Base-by-base conservation (phyloP, 2,888 invertebrate species). In the Acholoe squamosa region DNA sequence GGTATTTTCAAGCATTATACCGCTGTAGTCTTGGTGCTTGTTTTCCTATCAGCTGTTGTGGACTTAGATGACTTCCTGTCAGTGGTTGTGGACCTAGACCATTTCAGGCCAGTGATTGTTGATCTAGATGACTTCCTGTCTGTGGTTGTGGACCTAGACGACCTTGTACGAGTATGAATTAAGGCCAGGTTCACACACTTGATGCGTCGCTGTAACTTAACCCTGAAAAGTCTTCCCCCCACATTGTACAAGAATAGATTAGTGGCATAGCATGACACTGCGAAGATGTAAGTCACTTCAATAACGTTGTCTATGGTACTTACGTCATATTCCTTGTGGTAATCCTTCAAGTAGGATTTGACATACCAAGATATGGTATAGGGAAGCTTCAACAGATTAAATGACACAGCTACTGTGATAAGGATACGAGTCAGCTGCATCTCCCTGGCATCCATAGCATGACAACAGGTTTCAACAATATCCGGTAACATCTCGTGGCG, bases 241-340 rank as follows among this genome's bases (percentile, higher is more conserved):
- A 86, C n/a, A 22, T 54, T 86, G 54, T 86, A 86, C 25, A 86
- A 31, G 28, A 86, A 86, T n/a, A 86, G 19, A 28, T 86, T 86
- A 0, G 56, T 86, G 0, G 86, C 52, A 33, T 86, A 86, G 86
- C 54, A 86, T n/a, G 16, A 28, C 0, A 86, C 86, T 5, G 86
- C 86, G 22, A 86, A 56, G 56, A 86, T 86, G 54, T 86, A 86
- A 5, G 86, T 10, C 5, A 86, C 52, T 7, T 3, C 1, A 16
- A 86, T 28, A 31, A 54, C 25, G 22, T 86, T 86, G 28, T 86
- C 31, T 51, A 86, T 28, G 19, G 86, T 14, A 0, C 10, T 86
- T 1, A 0, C 5, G 54, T 86, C 54, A 19, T 28, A 56, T 16
- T n/a, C 54, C 0, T 25, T 0, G 10, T 5, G 16, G 28, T 54